Conservation (phyloP, 2,797 vertebrate species). For the Perodicticus potto region DNA sequence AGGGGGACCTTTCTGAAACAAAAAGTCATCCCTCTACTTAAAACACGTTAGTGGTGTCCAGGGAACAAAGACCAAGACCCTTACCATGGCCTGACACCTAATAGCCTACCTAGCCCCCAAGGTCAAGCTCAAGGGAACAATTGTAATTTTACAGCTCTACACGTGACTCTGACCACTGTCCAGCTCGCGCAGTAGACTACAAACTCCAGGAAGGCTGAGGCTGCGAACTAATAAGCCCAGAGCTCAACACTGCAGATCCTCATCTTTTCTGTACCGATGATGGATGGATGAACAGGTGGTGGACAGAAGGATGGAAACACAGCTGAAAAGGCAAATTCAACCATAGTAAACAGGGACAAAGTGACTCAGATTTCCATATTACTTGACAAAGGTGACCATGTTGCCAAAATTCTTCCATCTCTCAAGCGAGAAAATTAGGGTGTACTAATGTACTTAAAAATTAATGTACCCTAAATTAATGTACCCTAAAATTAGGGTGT, state of each 20-base stretch:
- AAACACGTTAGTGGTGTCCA: not conserved
- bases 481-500: not conserved
- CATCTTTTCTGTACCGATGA: not conserved
- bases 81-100: not conserved
- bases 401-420: not conserved
- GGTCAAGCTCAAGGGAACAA: not conserved
- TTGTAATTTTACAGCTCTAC: rapidly evolving
- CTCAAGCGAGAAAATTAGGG: not conserved
- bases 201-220: not conserved
- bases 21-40: not conserved
- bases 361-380: not conserved
- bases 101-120: not conserved
- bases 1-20: not conserved
- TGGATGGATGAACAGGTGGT: rapidly evolving
- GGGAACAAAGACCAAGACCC: not conserved
- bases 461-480: no score
- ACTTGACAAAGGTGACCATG: not conserved
- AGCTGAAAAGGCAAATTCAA: not conserved
- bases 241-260: not conserved
- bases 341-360: not conserved
- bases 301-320: rapidly evolving
- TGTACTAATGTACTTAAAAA: no score
- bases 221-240: rapidly evolving
- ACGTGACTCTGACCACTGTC: not conserved
- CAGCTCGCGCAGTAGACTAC: not conserved